These are phyloP conservation scores for Neopelma chrysocephalum DNA, from an alignment of 2,797 vertebrate species.

Conservation along the genomic window DNA sequence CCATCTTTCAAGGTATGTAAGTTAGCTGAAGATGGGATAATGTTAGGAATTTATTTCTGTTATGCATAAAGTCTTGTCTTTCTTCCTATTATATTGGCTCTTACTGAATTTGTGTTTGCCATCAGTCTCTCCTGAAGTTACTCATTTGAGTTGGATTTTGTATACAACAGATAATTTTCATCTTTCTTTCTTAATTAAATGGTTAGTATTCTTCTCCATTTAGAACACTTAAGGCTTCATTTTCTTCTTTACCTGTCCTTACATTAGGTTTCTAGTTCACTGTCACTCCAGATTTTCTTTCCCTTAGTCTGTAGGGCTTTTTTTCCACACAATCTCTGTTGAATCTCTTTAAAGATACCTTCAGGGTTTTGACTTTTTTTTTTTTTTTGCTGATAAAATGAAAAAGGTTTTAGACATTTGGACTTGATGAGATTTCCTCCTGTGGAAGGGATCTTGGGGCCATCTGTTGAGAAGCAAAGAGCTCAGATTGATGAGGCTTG, in stretches of 20 bases:
- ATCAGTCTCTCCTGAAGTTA: not conserved
- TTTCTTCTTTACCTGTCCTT: not conserved
- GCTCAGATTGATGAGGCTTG: not conserved
- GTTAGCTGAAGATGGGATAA: not conserved
- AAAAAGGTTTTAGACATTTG: not conserved
- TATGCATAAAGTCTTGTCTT: not conserved
- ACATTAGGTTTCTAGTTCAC: not conserved
- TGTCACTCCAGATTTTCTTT: not conserved
- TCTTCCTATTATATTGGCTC: not conserved
- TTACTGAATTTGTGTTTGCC: not conserved
- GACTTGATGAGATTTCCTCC: not conserved
- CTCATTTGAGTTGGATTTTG: not conserved
- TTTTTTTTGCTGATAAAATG: not conserved
- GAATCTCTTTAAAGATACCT: not conserved
- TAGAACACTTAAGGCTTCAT: not conserved
- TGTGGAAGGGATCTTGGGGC: not conserved
- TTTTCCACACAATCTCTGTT: not conserved
- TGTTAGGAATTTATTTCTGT: not conserved
- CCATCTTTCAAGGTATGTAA: not conserved
- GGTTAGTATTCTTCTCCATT: not conserved
- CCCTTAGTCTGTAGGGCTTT: not conserved
- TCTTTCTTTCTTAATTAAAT: not conserved
- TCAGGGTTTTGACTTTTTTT: not conserved
- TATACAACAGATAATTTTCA: not conserved
- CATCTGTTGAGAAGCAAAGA: not conserved